Conservation (phyloP, 2,888 invertebrate species). For the Napeogenes sylphis region DNA sequence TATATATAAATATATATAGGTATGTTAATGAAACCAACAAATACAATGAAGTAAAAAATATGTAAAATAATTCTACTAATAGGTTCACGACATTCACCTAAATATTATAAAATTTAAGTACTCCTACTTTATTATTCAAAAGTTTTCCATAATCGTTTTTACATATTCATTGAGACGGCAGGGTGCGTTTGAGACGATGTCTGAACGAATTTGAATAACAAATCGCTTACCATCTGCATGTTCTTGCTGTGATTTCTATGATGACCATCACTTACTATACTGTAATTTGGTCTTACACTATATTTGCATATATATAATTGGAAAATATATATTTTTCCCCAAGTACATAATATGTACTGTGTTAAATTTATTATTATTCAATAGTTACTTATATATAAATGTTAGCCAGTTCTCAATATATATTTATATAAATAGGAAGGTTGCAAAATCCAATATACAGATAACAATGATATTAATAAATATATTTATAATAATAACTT, state of each 20-base stretch:
- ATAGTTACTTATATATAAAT: no score
- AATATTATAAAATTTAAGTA: conserved; percentile 21
- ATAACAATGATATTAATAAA: no score
- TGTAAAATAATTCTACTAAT: conserved; percentile 4
- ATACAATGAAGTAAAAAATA: not conserved
- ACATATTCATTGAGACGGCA: conserved; percentile 72
- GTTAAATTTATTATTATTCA: no score
- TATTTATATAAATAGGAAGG: no score
- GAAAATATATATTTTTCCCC: no score
- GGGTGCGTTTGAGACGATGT: conserved; percentile 69
- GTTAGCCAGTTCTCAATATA: no score
- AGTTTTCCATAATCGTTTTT: conserved; percentile 73
- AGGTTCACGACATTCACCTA: not conserved
- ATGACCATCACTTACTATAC: conserved; percentile 28
- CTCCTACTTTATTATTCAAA: conserved; percentile 50
- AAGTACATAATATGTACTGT: no score
- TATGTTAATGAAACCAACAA: not conserved
- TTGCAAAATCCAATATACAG: no score
- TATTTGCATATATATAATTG: not conserved
- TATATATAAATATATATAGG: not conserved
- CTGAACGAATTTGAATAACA: conserved; percentile 73
- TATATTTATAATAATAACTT: no score
- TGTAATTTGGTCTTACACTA: not conserved
- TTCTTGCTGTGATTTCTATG: conserved; percentile 53
- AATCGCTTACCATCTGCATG: conserved; percentile 71